Evolutionary conservation across 2,888 invertebrate species (phyloP).

Genomic region (Tenthredo notha): DNA sequence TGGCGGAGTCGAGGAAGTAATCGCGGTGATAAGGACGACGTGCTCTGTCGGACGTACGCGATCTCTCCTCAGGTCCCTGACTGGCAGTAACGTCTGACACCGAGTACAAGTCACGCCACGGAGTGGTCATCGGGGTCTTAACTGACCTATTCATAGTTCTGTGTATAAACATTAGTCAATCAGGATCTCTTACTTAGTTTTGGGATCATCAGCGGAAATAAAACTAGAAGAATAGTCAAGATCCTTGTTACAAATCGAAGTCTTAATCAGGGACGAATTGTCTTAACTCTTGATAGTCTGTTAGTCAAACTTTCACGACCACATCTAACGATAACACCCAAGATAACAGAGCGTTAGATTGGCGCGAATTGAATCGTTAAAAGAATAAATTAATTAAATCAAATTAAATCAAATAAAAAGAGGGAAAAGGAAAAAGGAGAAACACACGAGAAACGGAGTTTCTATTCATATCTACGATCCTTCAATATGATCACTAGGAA

Average conservation of each 20-base stretch:
- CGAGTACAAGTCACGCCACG: conserved; percentile 51
- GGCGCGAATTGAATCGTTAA: background rate
- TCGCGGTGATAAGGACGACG: conserved; percentile 55
- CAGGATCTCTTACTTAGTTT: background rate
- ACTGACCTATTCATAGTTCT: background rate
- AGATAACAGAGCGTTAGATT: background rate
- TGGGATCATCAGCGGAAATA: background rate
- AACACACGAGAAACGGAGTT: background rate
- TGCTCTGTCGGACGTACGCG: conserved; percentile 42
- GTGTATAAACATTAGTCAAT: background rate
- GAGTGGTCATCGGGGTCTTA: conserved; percentile 27
- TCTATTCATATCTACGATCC: background rate
- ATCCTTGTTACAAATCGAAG: background rate
- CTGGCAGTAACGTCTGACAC: conserved; percentile 53
- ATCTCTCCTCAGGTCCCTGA: conserved; percentile 49
- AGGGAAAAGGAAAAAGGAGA: background rate
- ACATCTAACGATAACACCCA: background rate
- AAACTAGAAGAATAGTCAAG: background rate
- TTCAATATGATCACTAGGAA: conserved; percentile 48
- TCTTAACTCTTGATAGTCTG: background rate
- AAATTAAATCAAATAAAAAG: background rate
- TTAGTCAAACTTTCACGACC: background rate
- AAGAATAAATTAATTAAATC: background rate
- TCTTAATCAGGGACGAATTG: background rate
- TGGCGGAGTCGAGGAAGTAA: conserved; percentile 56